Conservation (phyloP, 2,888 invertebrate species). For the Ditula angustiorana region DNA sequence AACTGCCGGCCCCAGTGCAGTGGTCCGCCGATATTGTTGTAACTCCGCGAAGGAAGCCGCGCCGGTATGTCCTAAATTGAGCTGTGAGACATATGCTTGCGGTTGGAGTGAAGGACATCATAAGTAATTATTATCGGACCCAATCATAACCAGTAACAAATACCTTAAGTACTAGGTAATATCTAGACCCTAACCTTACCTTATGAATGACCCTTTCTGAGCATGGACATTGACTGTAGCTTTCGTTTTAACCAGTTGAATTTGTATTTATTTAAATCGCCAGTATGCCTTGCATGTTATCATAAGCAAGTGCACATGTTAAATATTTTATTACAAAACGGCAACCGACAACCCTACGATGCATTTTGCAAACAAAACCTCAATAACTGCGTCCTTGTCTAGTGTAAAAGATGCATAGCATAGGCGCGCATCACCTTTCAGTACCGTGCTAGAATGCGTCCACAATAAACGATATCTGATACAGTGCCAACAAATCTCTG, state of each 20-base stretch:
- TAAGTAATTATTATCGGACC: too few relatives aligned
- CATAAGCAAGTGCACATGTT: neutral
- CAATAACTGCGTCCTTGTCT: constrained; percentile 50
- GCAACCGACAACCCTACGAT: constrained; percentile 37
- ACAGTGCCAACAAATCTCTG: constrained; percentile 47
- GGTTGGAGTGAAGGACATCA: too few relatives aligned
- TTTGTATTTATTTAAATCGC: neutral
- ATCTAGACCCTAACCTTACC: too few relatives aligned
- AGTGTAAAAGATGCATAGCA: constrained; percentile 68
- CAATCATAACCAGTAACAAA: too few relatives aligned
- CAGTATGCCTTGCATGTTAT: neutral
- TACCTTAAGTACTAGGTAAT: too few relatives aligned
- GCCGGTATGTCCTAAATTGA: too few relatives aligned
- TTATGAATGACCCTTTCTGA: too few relatives aligned
- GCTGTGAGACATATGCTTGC: too few relatives aligned
- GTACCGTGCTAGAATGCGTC: constrained; percentile 54
- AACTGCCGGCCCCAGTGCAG: too few relatives aligned
- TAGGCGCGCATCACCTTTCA: constrained; percentile 52
- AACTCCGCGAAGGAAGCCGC: too few relatives aligned
- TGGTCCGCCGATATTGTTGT: too few relatives aligned
- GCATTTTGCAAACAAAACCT: constrained; percentile 54
- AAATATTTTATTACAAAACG: neutral
- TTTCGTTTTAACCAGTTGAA: neutral
- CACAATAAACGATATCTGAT: constrained; percentile 56
- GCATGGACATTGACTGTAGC: too few relatives aligned